Evolutionary conservation across 2,113 vertebrate species (phyloP), one percentile per base, ranked within the genome.

Genomic region (Galeopterus variegatus): DNA sequence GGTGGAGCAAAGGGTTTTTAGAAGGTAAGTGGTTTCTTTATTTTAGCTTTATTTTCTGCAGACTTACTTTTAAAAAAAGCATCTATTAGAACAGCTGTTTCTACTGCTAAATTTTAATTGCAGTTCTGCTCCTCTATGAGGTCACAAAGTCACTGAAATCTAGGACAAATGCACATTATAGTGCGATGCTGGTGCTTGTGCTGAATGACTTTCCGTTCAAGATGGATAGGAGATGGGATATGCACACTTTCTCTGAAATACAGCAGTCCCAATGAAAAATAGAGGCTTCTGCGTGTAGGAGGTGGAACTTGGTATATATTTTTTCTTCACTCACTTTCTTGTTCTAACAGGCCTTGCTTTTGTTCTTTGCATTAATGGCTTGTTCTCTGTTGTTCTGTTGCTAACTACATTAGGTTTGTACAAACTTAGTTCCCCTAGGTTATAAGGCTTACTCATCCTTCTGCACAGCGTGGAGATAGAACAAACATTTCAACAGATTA

Each of bases 401-500:
- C 81, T 72, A 84, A 76, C 70, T 86, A 28, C 24, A 15, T 83
- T 93, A 85, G 73, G 41, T 94, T 94, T 79, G 70, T 82, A 26
- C 17, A 97, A 96, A 91, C 41, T 5, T 69, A 87, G 45, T 91
- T 94, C n/a, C 26, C 65, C n/a, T 60, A 82, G 79, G 81, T 94
- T 70, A 62, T 91, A 94, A 95, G 77, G 80, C 65, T 96, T 19
- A 84, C 72, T 90, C 56, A 33, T 90, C 21, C n/a, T 87, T 97
- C 41, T 79, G 24, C 58, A 62, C 17, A 69, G 36, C 56, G 33
- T 58, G 54, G 81, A 96, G 33, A 62, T 76, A 81, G 62, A 92
- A 33, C 95, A 96, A 94, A 88, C 58, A 93, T 90, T 92, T 95
- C 62, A 95, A 83, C 69, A 88, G 88, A 95, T 91, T 91, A 94